Evolutionary conservation across 2,888 invertebrate species (phyloP).

Genomic region (Steinernema hermaphroditum): DNA sequence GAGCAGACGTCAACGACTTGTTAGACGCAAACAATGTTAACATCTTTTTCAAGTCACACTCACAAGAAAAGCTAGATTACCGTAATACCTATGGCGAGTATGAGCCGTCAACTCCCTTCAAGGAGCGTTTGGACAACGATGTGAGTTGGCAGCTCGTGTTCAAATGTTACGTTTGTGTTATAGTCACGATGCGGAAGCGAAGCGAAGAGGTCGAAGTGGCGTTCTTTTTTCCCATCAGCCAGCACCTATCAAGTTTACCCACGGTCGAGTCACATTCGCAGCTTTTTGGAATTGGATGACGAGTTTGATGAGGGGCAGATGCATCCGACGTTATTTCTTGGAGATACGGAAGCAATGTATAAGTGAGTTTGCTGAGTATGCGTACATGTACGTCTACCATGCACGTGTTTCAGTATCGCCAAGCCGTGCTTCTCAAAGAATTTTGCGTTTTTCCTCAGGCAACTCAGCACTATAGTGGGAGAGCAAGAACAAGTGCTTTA

Average conservation of each 20-base stretch:
- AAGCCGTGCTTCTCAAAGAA: constrained; percentile 8
- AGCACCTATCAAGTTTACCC: not conserved
- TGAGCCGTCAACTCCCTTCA: not conserved
- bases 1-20: not conserved
- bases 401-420: not conserved
- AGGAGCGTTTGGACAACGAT: not conserved
- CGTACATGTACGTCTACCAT: too few species aligned
- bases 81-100: too few species aligned
- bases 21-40: not conserved
- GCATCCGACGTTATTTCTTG: not conserved
- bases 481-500: not conserved
- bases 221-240: not conserved
- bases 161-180: not conserved
- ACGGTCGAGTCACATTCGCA: not conserved
- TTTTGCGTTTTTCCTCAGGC: not conserved
- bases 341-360: not conserved
- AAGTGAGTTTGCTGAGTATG: not conserved
- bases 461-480: not conserved
- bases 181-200: not conserved
- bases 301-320: not conserved
- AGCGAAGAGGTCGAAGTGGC: not conserved
- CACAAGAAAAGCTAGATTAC: not conserved
- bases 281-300: not conserved
- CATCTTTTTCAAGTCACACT: not conserved
- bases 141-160: not conserved